Base-by-base conservation (phyloP, 1,140 invertebrate genomes). In the Saccostrea echinata region DNA sequence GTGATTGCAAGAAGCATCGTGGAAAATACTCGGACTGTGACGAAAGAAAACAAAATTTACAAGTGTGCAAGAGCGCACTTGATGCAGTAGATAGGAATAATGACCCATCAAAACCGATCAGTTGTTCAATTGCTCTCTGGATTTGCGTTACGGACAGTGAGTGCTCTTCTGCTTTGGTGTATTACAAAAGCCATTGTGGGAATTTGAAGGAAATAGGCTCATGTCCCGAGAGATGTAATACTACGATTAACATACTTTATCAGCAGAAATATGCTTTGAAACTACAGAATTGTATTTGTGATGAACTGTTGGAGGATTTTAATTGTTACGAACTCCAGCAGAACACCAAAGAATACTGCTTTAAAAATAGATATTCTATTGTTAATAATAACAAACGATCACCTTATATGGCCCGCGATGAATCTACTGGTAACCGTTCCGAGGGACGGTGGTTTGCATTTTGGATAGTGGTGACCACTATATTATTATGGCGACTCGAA, bases 141-240 rank as follows among this genome's bases (percentile, higher is more conserved):
- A 90, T 94, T 55, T 94, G 94, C 83, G 92, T 92, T 84, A 93
- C 94, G 12, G 94, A 94, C 88, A 94, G 92, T 12, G 90, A 91
- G 12, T 94, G 94, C 84, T 87, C 90, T 24, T 89, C 91, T 27
- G 94, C 94, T 12, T 84, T 94, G 57, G 71, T 88, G 11, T 93
- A 92, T 87, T 94, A 93, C 88, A 83, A 80, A 35, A 82, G 87
- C 24, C 89, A 92, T 88, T 94, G 94, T 82, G 55, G 76, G 18
- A 86, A 86, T 64, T 87, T 92, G 13, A 87, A 91, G 43, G 88
- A 85, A 11, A 91, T 89, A 2, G 84, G 91, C 52, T 87, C 84
- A 51, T 94, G 93, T 84, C 89, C 91, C 3, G 21, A 89, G 13
- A 85, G 89, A 11, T 94, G 94, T 88, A 92, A 93, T 85, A 93